phyloP scores from a whole-genome alignment of 2,113 vertebrate genomes.

The Nerophis lumbriciformis region DNA sequence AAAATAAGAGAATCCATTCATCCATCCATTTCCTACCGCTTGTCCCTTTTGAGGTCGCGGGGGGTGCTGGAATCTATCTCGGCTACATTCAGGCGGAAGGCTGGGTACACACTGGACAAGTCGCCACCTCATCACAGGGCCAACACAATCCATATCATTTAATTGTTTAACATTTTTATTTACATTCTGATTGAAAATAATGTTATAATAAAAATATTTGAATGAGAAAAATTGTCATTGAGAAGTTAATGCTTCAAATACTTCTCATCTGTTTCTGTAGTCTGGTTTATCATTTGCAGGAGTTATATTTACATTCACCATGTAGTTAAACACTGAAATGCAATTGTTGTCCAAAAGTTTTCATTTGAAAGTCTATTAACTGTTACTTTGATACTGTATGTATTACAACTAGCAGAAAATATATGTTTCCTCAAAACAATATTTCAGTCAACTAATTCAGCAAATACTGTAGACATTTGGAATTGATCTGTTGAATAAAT shows the following conservation, averaged over 20 bases:
- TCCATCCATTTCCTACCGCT: no score
- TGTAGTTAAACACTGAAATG: conserved; percentile 25
- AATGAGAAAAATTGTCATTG: not conserved
- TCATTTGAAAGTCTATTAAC: no score
- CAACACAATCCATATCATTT: not conserved
- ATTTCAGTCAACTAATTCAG: not conserved
- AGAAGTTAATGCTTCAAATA: conserved; percentile 11
- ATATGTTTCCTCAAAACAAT: not conserved
- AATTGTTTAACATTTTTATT: not conserved
- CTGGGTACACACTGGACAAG: no score
- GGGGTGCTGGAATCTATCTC: no score
- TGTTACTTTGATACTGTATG: not conserved
- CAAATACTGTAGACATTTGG: not conserved
- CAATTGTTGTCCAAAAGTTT: not conserved
- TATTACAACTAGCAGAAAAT: not conserved
- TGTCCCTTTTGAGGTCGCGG: no score
- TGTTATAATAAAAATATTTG: no score
- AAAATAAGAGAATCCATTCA: no score
- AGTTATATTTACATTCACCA: not conserved
- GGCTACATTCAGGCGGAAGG: no score
- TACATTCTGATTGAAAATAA: no score
- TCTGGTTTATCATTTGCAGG: not conserved
- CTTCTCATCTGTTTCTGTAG: conserved; percentile 8
- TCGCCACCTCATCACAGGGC: no score
- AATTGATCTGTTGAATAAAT: not conserved